A percentile compares a stretch with the other conserved stretches of the same genome.
phyloP scores from a whole-genome alignment of 2,888 invertebrate genomes.

The Pseudolycoriella hygida region DNA sequence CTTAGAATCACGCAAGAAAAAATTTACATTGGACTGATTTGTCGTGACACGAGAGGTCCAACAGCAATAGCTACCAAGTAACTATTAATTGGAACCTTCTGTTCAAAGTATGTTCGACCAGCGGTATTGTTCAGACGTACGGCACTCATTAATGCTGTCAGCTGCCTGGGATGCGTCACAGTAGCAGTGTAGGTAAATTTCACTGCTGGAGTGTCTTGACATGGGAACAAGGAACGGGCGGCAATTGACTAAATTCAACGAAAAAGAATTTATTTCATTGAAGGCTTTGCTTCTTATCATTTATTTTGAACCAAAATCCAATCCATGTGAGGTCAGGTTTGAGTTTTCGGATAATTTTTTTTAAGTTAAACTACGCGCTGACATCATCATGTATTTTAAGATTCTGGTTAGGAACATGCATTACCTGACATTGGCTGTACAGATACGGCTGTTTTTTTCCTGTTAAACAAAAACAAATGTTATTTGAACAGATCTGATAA shows the following conservation, averaged over 20 bases:
- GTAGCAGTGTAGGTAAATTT: conserved; percentile 69
- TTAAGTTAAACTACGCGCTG: no score
- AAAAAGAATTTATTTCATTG: conserved; percentile 22
- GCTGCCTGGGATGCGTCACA: conserved; percentile 50
- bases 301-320: conserved; percentile 1
- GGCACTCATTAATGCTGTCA: conserved; percentile 83
- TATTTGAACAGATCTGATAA: no score
- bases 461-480: no score
- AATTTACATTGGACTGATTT: conserved; percentile 47
- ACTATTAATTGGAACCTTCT: conserved; percentile 69
- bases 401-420: no score
- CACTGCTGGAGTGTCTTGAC: conserved; percentile 82
- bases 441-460: conserved; percentile 74
- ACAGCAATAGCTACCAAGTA: conserved; percentile 83
- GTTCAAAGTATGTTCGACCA: conserved; percentile 41
- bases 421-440: conserved; percentile 56
- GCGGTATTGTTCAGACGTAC: conserved; percentile 31
- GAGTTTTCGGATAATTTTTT: no score
- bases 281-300: conserved; percentile 7
- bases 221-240: conserved; percentile 75
- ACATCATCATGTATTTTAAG: no score
- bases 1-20: no score
- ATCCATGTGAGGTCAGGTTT: no score
- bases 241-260: conserved; percentile 79
- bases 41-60: conserved; percentile 57